Base-by-base conservation (phyloP, 2,888 invertebrate species). In the Drosophila neutralis region DNA sequence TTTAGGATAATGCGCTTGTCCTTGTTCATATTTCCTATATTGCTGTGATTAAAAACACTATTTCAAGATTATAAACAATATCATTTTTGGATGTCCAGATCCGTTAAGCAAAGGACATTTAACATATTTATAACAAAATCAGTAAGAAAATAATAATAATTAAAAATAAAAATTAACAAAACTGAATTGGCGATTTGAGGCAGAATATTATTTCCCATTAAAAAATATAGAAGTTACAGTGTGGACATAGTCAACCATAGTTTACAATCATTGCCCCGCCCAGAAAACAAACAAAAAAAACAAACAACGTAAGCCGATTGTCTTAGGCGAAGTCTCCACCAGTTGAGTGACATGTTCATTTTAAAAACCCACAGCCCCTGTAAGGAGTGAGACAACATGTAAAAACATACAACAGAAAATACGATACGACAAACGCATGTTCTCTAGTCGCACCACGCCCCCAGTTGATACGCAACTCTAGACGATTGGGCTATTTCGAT, bases 401-500 rank as follows among this genome's bases (percentile, higher is more conserved):
- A 15, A 36, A 67, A 66, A 64, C 61, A 66, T 24, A 49, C 29
- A 38, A 45, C 29, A 31, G 13, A 52, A 27, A 54, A 38, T 53
- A 33, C 35, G 51, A 56, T 38, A 54, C 58, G 52, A 57, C 64
- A 74, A 71, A 85, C 79, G 82, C 82, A 84, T 69, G 56, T 53
- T 80, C 21, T 63, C 68, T 69, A 66, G 70, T 62, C 62, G 64
- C 54, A 60, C 73, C 82, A 89, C 86, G 87, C 86, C 85, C 72
- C 72, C 78, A 49, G 66, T 29, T 51, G 45, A 27, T 54, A 67
- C 54, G 60, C 53, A 71, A 69, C 64, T 67, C 54, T 61, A 83
- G 78, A 65, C 76, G 76, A 87, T 87, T 87, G 82, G 87, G 72
- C 66, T 68, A 69, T 67, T 42, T 69, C 82, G 83, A 89, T 90